Base-by-base conservation (phyloP, 1,140 invertebrate genomes). In the Drosophila murphyi region DNA sequence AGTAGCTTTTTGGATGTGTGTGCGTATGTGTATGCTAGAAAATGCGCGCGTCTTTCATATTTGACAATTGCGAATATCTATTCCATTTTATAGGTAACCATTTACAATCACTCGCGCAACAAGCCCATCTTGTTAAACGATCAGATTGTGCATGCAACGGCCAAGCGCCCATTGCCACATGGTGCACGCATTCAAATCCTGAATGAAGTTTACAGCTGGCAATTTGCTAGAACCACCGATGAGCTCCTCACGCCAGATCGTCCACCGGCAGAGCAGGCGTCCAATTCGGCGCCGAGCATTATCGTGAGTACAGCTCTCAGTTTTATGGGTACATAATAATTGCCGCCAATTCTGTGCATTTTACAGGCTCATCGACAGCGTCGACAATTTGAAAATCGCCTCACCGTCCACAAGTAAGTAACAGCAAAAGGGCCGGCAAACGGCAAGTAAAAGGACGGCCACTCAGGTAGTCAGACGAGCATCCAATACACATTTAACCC, bases 331-430 rank as follows among this genome's bases (percentile, higher is more conserved):
- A 72, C 73, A 77, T 60, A 67, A 59, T 29, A 3, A 54, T 39
- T 32, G 8, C 50, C 31, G 39, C 70, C 60, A 34, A 60, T 52
- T 12, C 4, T 10, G 10, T 37, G 34, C 20, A 7, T 28, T 71
- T 70, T 57, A 57, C 59, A 90, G 76, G 55, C 45, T 43, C 67
- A 77, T 29, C 83, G 69, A 12, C 69, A 52, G 10, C 65, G 57
- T 28, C 71, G 71, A 34, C 73, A 61, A 34, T 59, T 75, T 35
- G 86, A 80, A 54, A 86, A 76, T 59, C 86, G 85, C 12, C 50
- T 89, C 3, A 89, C 85, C n/a, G 72, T 89, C 5, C 86, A 89
- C 65, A 89, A 89, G 85, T 89, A 89, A 89, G 85, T 80, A 35
- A 76, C 28, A n/a, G 39, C 50, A 35, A 41, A 20, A 20, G 20